Evolutionary conservation across 2,797 vertebrate genomes (phyloP), one percentile per base, ranked within the genome.

Genomic region (Numenius phaeopus): DNA sequence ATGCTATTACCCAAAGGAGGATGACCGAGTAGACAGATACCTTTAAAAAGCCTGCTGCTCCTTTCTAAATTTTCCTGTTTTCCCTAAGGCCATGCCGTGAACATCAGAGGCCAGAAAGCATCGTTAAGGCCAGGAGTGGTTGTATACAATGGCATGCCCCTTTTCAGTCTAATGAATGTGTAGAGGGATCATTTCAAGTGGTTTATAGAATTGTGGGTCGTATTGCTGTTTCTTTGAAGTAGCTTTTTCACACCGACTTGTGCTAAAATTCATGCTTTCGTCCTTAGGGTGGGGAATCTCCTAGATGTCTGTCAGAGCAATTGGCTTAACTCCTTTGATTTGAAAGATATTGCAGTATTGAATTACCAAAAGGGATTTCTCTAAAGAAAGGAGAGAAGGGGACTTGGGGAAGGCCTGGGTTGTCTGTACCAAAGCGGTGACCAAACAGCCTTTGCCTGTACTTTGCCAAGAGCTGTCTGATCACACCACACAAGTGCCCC

Each of bases 201-300:
- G 66, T 82, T 91, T 67, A 66, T 76, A 79, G 79, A 94, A 90
- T 79, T 89, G 76, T 62, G 69, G 72, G 70, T 95, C 94, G 52
- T 93, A 57, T 73, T 57, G 37, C 64, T 85, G 10, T 80, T 87
- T 79, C 94, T 97, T 97, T 97, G 95, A 97, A 95, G 93, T 92
- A 67, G 81, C 57, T 92, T 94, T 94, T 96, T 96, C 94, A 93
- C 94, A 61, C 83, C 73, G 91, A 59, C 70, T 93, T 93, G 87
- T 83, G 83, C 91, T 92, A 90, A 93, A 94, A 89, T 73, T 89
- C 87, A 64, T 87, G 77, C 86, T 88, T 90, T 93, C 0, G 0
- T 96, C 50, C 78, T 83, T 83, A 70, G 86, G 62, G 62, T 89
- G 37, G 50, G 81, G 37, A 89, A 87, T 84, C 80, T 96, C 91